Conservation (phyloP, 2,888 invertebrate species). For the Pristionchus fissidentatus region DNA sequence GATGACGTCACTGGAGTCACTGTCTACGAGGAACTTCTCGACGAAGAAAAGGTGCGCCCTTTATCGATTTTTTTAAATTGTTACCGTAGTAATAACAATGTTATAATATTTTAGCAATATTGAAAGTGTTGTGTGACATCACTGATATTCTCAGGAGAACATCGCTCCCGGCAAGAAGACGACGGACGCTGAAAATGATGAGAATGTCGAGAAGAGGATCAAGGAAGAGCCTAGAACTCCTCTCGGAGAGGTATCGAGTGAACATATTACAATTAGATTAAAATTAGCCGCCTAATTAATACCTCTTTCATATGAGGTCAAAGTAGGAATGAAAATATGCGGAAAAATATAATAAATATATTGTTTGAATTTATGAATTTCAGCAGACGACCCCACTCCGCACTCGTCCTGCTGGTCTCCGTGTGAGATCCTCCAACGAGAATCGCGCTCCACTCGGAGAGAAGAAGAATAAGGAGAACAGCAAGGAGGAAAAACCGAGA, state of each 20-base stretch:
- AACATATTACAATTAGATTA: neutral
- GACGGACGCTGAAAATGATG: neutral
- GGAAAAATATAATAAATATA: neutral
- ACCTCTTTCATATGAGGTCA: neutral
- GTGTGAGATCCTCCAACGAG: slow-evolving; percentile 25
- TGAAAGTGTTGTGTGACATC: neutral
- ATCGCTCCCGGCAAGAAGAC: slow-evolving; percentile 32
- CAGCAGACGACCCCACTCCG: slow-evolving; percentile 37
- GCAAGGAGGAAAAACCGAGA: neutral
- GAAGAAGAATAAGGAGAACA: slow-evolving; percentile 10
- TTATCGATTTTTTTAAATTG: neutral
- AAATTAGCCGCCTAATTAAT: neutral
- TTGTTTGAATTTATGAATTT: neutral
- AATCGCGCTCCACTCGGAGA: slow-evolving; percentile 23
- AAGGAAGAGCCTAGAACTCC: neutral
- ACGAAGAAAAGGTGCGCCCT: slow-evolving; percentile 36
- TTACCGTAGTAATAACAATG: neutral
- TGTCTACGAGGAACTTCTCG: slow-evolving; percentile 39
- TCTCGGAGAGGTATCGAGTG: slow-evolving; percentile 24
- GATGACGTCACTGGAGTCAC: neutral
- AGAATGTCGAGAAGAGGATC: neutral
- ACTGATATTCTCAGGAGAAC: slow-evolving; percentile 31
- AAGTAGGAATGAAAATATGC: neutral
- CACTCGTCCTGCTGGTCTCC: slow-evolving; percentile 30
- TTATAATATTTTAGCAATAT: neutral